phyloP scores from a whole-genome alignment of 1,140 invertebrate genomes.

The Bactericera cockerelli region DNA sequence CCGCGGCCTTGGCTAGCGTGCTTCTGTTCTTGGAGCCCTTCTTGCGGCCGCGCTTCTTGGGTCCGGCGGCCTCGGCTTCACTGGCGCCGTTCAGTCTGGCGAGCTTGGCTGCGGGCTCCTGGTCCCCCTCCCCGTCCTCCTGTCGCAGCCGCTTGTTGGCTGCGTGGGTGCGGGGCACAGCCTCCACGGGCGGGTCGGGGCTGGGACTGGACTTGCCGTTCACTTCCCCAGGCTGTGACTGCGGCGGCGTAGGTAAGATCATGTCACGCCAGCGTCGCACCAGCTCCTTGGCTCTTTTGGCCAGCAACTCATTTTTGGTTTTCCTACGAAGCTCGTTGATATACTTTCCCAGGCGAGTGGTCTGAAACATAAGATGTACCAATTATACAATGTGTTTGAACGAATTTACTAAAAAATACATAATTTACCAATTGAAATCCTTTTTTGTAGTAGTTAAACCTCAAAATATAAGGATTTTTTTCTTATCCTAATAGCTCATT shows the following conservation, averaged over 20 bases:
- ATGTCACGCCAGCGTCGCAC: conserved; percentile 80
- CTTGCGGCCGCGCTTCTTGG: conserved; percentile 48
- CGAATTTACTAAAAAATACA: background rate
- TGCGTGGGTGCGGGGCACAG: conserved; percentile 41
- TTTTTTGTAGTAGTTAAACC: background rate
- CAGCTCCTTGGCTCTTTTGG: conserved; percentile 74
- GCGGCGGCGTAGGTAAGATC: conserved; percentile 36
- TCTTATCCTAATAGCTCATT: no score
- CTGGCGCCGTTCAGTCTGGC: conserved; percentile 3
- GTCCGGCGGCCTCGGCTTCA: conserved; percentile 21
- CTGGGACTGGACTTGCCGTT: conserved; percentile 11
- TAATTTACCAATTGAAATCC: background rate
- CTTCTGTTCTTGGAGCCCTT: conserved; percentile 44
- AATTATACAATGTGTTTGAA: no score
- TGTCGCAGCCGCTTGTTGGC: conserved; percentile 44
- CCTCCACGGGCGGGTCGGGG: conserved; percentile 22
- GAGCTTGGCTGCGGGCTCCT: conserved; percentile 12
- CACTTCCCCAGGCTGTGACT: conserved; percentile 18
- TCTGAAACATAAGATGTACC: conserved; percentile 38
- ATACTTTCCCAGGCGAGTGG: conserved; percentile 78
- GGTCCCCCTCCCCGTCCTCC: conserved; percentile 26
- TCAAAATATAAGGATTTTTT: no score
- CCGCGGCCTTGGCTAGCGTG: conserved; percentile 16
- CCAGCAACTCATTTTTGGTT: conserved; percentile 63
- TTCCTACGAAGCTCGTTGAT: conserved; percentile 80